Evolutionary conservation across 2,797 vertebrate species (phyloP), one percentile per base, ranked within the genome.

Genomic region (Chrysocyon brachyurus): DNA sequence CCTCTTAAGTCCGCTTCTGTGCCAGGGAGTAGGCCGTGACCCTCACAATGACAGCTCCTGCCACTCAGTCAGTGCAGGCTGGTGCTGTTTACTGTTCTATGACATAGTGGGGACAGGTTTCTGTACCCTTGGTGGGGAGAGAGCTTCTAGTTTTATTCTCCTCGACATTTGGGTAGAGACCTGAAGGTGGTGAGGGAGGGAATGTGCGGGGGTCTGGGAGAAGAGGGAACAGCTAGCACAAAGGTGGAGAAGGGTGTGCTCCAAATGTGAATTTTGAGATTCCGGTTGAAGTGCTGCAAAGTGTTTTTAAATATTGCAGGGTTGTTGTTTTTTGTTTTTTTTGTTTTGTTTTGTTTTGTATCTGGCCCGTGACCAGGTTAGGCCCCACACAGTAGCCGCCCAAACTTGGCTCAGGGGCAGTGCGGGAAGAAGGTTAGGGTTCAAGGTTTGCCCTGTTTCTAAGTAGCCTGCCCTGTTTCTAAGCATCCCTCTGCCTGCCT

Each of bases 31-130:
- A 36, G 40, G 36, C 46, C 61, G 5, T 52, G 12, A 83, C 21
- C 31, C 6, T 24, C 0, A 1, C 15, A 11, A 17, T 40, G 12
- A 56, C 10, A 90, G 33, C 26, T 68, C 64, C 46, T 77, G 24
- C 46, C 82, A n/a, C 21, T 11, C 21, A 9, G 36, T n/a, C 33
- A 73, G 1, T 9, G 2, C 68, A 40, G 17, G 16, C 63, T 57
- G 81, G n/a, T 36, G 9, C 59, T 54, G 1, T 36, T 46, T 31
- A 36, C 5, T 26, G 33, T 57, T 54, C 17, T 22, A 12, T 75
- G 90, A n/a, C 6, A 0, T n/a, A 10, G 33, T 0, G 1, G 28
- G 49, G 14, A 52, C 24, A 21, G 57, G 40, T 4, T 4, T 73
- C 82, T 77, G 22, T 2, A 11, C n/a, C 49, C 17, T 21, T 52